phyloP scores from a whole-genome alignment of 92 coral and sea anemone species.

The Phenganax marumi region DNA sequence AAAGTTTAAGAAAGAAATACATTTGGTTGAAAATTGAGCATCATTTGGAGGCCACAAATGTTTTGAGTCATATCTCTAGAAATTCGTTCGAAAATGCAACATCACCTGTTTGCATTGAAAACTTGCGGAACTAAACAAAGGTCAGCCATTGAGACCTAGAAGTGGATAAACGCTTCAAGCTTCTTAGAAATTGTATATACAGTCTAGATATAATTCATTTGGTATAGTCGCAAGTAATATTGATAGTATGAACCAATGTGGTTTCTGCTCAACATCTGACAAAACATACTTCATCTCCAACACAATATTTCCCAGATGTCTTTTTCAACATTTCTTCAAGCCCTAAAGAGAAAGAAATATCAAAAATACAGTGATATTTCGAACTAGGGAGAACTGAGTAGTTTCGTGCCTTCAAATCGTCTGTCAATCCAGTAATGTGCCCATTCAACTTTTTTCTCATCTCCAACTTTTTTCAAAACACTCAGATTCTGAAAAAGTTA shows the following conservation, averaged over 20 bases:
- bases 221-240: too few relatives aligned
- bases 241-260: too few relatives aligned
- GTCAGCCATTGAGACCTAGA: constrained; percentile 87
- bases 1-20: too few relatives aligned
- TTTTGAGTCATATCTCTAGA: not conserved
- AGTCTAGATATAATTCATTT: too few relatives aligned
- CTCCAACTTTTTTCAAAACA: constrained; percentile 80
- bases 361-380: too few relatives aligned
- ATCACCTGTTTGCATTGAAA: constrained; percentile 89
- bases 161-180: not conserved
- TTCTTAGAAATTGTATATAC: too few relatives aligned
- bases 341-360: constrained; percentile 40
- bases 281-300: constrained; percentile 64
- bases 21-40: not conserved
- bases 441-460: constrained; percentile 88
- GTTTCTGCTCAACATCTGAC: not conserved
- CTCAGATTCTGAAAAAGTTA: constrained; percentile 67
- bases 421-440: constrained; percentile 85
- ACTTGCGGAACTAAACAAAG: constrained; percentile 92
- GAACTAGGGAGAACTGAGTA: not conserved
- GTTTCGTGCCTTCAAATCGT: constrained; percentile 78
- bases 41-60: not conserved
- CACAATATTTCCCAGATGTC: constrained; percentile 89
- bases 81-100: not conserved
- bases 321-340: constrained; percentile 71